A percentile compares a stretch with the other conserved stretches of the same genome.
Conservation (phyloP, 2,113 vertebrate genomes). For the Cyphomyrus plagiostoma region DNA sequence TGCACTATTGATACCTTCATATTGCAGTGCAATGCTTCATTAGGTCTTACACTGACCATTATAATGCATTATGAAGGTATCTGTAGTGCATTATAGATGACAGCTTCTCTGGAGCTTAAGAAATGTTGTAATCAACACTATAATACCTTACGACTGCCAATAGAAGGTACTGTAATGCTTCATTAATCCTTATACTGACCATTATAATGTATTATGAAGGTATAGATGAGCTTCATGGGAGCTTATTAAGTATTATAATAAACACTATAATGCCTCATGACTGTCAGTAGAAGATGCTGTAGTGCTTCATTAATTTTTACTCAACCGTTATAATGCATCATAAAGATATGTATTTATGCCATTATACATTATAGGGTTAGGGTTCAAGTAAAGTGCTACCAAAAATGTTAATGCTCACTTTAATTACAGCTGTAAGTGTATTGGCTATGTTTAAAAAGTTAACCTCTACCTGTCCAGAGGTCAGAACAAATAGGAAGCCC, state of each 20-base stretch:
- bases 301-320: no score
- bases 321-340: not conserved
- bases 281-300: no score
- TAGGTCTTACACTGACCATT: not conserved
- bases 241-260: no score
- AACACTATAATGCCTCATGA: no score
- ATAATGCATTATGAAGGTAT: no score
- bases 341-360: not conserved
- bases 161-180: no score
- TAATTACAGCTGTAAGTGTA: not conserved
- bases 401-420: not conserved
- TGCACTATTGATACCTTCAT: not conserved
- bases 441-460: not conserved
- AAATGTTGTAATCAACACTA: no score
- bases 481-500: not conserved
- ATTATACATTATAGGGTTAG: not conserved
- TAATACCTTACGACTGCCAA: no score
- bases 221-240: no score
- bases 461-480: not conserved
- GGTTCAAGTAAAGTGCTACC: not conserved
- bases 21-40: not conserved
- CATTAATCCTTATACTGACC: not conserved
- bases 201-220: no score
- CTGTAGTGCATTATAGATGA: no score
- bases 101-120: no score